Conservation (phyloP, 2,797 vertebrate species). For the Eutrigla gurnardus region DNA sequence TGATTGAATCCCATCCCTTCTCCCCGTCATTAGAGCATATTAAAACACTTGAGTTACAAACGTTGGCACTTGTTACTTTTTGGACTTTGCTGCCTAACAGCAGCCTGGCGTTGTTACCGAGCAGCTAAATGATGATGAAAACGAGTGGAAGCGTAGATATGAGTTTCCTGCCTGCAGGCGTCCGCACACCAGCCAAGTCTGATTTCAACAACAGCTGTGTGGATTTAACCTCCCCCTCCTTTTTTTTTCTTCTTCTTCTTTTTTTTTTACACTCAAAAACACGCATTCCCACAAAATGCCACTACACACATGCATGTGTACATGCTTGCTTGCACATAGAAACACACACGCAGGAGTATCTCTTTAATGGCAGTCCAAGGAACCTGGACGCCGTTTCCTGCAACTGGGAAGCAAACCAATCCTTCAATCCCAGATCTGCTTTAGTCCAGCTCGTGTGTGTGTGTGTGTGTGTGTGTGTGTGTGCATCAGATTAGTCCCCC, state of each 20-base stretch:
- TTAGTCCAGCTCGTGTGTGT: conserved; percentile 27
- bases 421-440: conserved; percentile 44
- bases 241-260: background rate
- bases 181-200: conserved; percentile 65
- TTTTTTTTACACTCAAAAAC: conserved; percentile 30
- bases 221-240: conserved; percentile 55
- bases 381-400: conserved; percentile 50
- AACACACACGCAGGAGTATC: conserved; percentile 8
- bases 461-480: conserved; percentile 19
- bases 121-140: conserved; percentile 72
- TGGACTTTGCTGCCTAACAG: conserved; percentile 49
- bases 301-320: conserved; percentile 4
- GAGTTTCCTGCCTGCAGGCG: conserved; percentile 62
- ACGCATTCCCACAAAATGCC: conserved; percentile 3
- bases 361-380: conserved; percentile 51
- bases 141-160: conserved; percentile 62
- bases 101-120: conserved; percentile 62
- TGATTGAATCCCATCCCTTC: conserved; percentile 44
- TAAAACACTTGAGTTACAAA: conserved; percentile 52
- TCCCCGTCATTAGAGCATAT: conserved; percentile 57
- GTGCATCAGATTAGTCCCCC: conserved; percentile 41
- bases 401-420: conserved; percentile 46
- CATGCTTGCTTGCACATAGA: background rate
- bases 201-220: conserved; percentile 76
- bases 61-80: conserved; percentile 62